Evolutionary conservation across 2,888 invertebrate species (phyloP).

Genomic region (Cryptus armator): DNA sequence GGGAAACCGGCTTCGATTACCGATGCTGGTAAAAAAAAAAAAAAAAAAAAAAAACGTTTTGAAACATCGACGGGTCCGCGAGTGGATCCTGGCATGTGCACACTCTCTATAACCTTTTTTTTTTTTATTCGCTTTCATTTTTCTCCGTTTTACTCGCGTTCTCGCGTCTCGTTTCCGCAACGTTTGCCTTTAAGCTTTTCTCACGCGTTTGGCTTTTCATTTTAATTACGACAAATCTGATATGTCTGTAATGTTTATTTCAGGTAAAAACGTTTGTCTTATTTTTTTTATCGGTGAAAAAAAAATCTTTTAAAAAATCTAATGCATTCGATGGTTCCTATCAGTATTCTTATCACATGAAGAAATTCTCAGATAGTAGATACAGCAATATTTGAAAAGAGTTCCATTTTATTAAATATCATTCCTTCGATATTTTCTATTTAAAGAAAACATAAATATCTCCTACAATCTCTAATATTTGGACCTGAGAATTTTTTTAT

Average conservation of each 20-base stretch:
- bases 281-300: no score
- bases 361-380: no score
- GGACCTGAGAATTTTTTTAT: no score
- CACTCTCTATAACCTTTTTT: conserved; percentile 9
- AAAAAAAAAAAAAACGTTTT: conserved; percentile 30
- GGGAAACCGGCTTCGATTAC: conserved; percentile 62
- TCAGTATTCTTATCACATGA: no score
- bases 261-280: no score
- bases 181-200: conserved; percentile 29
- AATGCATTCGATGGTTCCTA: no score
- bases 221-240: not conserved
- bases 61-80: conserved; percentile 37
- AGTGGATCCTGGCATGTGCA: conserved; percentile 22
- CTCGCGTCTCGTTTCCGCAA: conserved; percentile 2
- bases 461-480: no score
- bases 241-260: not conserved
- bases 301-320: no score
- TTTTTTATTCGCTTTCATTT: conserved; percentile 24
- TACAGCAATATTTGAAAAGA: no score
- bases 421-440: no score
- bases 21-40: conserved; percentile 28
- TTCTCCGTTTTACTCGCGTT: conserved; percentile 11
- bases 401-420: no score
- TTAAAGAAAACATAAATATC: no score
- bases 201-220: conserved; percentile 25